phyloP scores from a whole-genome alignment of 2,888 invertebrate species.

The Zootermopsis nevadensis region DNA sequence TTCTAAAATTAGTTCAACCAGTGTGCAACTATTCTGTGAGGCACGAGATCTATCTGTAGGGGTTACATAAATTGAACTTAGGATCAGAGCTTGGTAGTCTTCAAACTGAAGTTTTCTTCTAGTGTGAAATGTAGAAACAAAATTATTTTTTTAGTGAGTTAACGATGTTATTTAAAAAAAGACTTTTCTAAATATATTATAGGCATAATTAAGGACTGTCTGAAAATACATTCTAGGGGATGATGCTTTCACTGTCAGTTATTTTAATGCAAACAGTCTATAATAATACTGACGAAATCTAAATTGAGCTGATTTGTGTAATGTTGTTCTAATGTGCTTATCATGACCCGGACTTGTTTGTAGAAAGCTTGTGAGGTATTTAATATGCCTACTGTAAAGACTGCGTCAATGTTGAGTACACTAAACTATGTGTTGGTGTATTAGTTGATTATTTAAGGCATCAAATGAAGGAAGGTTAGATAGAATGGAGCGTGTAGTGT shows the following conservation, averaged over 20 bases:
- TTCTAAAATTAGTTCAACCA: constrained; percentile 20
- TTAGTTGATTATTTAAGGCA: no score
- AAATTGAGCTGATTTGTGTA: no score
- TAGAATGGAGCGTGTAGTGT: no score
- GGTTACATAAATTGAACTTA: neutral
- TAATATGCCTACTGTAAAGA: no score
- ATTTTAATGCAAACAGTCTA: neutral
- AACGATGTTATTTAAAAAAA: neutral
- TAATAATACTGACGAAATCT: no score
- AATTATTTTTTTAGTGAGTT: neutral
- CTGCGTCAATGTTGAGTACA: no score
- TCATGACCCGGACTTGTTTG: no score
- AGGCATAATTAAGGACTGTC: neutral
- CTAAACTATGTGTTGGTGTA: no score
- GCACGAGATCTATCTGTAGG: neutral
- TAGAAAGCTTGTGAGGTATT: no score
- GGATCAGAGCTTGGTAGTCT: neutral
- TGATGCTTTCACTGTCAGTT: no score
- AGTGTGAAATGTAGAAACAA: neutral
- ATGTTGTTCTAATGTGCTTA: no score
- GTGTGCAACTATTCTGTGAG: neutral
- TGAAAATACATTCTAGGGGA: neutral
- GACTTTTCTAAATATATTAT: neutral
- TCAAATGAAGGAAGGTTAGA: no score
- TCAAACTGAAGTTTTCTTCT: neutral